phyloP scores from a whole-genome alignment of 2,113 vertebrate genomes.

The Sphaerodactylus townsendi region DNA sequence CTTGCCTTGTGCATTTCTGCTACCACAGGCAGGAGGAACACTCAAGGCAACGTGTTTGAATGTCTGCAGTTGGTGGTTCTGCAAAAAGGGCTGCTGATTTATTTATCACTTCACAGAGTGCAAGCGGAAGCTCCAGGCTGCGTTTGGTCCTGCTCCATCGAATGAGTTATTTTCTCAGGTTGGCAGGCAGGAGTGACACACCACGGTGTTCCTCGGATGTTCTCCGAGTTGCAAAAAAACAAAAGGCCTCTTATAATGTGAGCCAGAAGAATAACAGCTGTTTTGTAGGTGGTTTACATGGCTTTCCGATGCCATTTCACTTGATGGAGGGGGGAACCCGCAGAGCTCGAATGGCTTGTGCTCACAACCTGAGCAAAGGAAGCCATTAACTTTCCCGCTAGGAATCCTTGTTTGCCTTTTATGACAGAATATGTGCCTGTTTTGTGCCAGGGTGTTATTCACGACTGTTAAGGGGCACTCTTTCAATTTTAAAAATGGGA shows the following conservation, averaged over 20 bases:
- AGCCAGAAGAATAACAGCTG: neutral
- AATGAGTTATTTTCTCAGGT: neutral
- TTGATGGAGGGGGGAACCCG: neutral
- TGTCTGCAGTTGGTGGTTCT: neutral
- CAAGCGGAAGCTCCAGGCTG: conserved; percentile 7
- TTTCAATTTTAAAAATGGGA: neutral
- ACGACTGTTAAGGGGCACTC: neutral
- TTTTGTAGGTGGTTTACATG: neutral
- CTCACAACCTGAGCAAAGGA: neutral
- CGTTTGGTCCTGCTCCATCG: neutral
- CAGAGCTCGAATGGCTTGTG: rapidly evolving
- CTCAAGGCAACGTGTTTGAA: neutral
- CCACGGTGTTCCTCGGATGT: neutral
- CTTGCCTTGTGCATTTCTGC: neutral
- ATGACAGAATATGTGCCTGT: neutral
- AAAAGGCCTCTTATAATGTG: neutral
- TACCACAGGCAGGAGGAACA: neutral
- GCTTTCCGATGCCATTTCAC: neutral
- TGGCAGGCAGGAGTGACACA: neutral
- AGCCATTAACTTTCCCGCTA: conserved; percentile 5
- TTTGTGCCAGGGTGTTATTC: conserved; percentile 23
- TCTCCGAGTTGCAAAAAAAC: rapidly evolving
- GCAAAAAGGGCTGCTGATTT: conserved; percentile 9
- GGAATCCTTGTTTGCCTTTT: conserved; percentile 29
- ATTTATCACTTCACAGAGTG: neutral